Percentiles rank a stretch among this genome's conserved stretches.
Conservation (phyloP, 2,797 vertebrate species). For the Pyrrhura leucotis region DNA sequence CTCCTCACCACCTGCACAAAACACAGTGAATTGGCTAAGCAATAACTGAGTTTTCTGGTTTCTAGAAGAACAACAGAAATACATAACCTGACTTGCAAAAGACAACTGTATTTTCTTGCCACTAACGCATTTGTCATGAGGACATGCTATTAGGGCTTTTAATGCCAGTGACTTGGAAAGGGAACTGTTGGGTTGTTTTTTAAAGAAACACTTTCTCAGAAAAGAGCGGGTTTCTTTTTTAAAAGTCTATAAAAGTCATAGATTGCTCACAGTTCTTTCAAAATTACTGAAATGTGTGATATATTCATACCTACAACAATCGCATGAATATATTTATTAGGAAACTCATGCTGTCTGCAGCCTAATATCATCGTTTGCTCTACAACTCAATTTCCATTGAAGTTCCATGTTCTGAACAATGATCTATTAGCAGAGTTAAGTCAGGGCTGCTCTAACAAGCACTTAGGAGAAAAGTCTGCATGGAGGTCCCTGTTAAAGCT, state of each 20-base stretch:
- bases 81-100: neutral
- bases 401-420: neutral
- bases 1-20: neutral
- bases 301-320: neutral
- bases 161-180: neutral
- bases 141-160: neutral
- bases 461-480: neutral
- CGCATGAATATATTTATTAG: neutral
- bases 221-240: neutral
- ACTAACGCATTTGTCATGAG: neutral
- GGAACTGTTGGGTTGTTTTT: neutral
- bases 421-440: neutral
- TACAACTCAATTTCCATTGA: neutral
- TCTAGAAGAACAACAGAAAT: neutral
- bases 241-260: neutral
- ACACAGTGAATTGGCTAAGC: neutral
- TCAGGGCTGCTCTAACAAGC: neutral
- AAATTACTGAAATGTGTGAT: neutral
- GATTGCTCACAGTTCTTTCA: neutral
- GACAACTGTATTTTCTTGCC: neutral
- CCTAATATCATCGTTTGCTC: neutral
- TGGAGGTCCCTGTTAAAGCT: neutral
- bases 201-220: neutral
- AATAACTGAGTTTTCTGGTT: neutral
- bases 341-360: neutral